Conservation (phyloP, 2,113 vertebrate species). For the Porphyrio hochstetteri region DNA sequence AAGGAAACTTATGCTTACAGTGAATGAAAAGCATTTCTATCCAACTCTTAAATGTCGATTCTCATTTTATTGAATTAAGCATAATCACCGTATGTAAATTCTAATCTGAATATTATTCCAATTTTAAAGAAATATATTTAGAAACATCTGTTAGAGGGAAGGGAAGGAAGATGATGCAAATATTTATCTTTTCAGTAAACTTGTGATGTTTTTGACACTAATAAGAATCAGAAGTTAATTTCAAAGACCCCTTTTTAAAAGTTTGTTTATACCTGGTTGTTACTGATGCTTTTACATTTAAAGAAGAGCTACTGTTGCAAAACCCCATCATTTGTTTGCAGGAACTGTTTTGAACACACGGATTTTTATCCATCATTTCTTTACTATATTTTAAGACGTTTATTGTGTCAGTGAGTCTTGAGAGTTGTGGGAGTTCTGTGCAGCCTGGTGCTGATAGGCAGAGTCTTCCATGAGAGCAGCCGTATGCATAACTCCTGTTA, state of each 20-base stretch:
- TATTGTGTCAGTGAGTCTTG: not conserved
- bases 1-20: not conserved
- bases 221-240: not conserved
- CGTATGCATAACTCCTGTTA: not conserved
- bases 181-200: not conserved
- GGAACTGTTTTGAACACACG: not conserved
- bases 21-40: not conserved
- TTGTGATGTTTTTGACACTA: not conserved
- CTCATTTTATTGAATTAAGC: slow-evolving; percentile 1
- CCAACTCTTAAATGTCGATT: not conserved
- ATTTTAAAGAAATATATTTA: not conserved
- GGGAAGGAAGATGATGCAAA: not conserved
- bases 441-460: not conserved
- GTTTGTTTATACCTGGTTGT: not conserved
- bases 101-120: not conserved
- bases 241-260: not conserved
- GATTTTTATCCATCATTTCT: not conserved
- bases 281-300: not conserved
- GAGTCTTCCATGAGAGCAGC: not conserved
- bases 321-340: fast-evolving
- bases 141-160: not conserved
- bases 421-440: not conserved
- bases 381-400: too few relatives aligned
- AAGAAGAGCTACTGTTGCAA: not conserved
- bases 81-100: not conserved